Base-by-base conservation (phyloP, 1,140 invertebrate genomes). In the Oncopodura yosiiana region DNA sequence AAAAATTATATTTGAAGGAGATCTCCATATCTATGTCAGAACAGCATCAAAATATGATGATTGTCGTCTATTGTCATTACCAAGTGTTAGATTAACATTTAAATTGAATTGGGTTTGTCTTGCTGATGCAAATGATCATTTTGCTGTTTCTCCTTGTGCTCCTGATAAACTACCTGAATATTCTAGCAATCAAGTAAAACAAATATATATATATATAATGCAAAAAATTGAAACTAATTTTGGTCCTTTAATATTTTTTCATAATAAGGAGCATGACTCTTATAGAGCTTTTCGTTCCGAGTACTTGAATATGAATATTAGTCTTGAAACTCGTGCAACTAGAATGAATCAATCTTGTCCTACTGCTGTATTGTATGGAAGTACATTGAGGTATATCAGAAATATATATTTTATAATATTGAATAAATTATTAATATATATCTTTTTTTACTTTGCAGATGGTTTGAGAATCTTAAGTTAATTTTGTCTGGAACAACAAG, bases 21-120 rank as follows among this genome's bases (percentile, higher is more conserved):
- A 91, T 67, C 73, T 95, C 24, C 78, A 85, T 65, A 77, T 94
- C 42, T 94, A 86, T 65, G 89, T 95, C 2, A 77, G 93, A 53
- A 98, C 95, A 1, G 94, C 94, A 0, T 96, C 92, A 42, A 97
- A 98, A 71, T 99, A 99, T 73, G 94, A 99, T 72, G 94, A 99
- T 72, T 93, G 90, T 67, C 79, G 86, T 48, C 75, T 97, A 38
- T 69, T 98, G 3, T 87, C 95, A 67, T 74, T 98, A 49, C 94
- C 94, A 0, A 86, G 87, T 66, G 74, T 98, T 4, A 85, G 85
- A 64, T 73, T 94, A 14, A 82, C 81, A 14, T 79, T 94, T 6
- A 87, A 91, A 67, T 71, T 98, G 41, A 80, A 84, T 51, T 98
- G 94, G 94, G 74, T 84, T 39, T 95, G 92, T 69, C 71, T 92